Evolutionary conservation across 2,113 vertebrate species (phyloP), one percentile per base, ranked within the genome.

Genomic region (Rhombomys opimus): DNA sequence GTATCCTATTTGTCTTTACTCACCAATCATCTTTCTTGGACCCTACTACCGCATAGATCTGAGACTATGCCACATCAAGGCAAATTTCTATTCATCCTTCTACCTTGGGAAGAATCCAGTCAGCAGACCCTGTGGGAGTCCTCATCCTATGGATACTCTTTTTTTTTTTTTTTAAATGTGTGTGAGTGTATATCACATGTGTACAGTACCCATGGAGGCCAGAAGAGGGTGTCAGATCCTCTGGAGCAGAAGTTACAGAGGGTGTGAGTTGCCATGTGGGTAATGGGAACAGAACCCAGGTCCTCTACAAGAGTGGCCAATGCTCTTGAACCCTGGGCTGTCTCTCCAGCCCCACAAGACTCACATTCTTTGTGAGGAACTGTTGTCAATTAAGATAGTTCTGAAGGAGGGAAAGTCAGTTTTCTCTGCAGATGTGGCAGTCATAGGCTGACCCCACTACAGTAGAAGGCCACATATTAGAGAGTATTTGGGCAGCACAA

Each of bases 21-120:
- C 6, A 0, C 12, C 8, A 1, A 25, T 12, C 9, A 10, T 30
- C 4, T 17, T 17, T 5, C 54, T 50, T 15, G 5, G 2, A 5
- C 46, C 22, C n/a, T 23, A 1, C 3, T 46, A 22, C 20, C 20
- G 12, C 3, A 7, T 4, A n/a, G 25, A 17, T 35, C 52, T 25
- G 35, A 27, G 10, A 3, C 57, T 15, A 9, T 12, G 5, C 11
- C 15, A 9, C 20, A 30, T 65, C 54, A 38, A n/a, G 30, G 11
- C 70, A 78, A n/a, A 87, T 23, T 41, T 72, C 35, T n/a, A 1
- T 38, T 50, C 32, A 4, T 73, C 46, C 15, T 22, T 57, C n/a
- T 57, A 5, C 38, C 35, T 80, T 46, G 25, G 54, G 65, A 80
- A 46, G 41, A 7, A 8, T 73, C 65, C 1, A 20, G 52, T 52